Evolutionary conservation across 35 echinoderm and acorn worm species (phyloP), one percentile per base, ranked within the genome.

Genomic region (Diadema setosum): DNA sequence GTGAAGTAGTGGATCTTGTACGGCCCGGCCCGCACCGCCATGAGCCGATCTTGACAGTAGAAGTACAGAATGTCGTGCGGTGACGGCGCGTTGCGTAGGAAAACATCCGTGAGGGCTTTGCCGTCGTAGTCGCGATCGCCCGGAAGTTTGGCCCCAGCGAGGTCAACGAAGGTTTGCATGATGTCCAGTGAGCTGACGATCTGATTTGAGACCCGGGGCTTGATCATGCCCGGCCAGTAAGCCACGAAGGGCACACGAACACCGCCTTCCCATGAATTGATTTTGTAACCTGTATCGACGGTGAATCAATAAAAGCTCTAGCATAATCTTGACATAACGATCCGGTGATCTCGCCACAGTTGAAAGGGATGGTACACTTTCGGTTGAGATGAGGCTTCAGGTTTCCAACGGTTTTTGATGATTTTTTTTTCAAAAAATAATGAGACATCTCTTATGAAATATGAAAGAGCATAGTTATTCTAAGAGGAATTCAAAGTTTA

Each of bases 181-280:
- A 98, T 50, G 70, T 98, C 96, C 88, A 98, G 76, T 15, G 92
- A 86, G 73, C 93, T 94, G 58, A 98, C 81, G 58, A 99, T 42
- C 16, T 88, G 49, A 4, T 46, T 32, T 39, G 83, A 90, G 14
- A 81, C 80, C 30, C 56, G 56, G 27, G 88, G 78, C 24, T 78
- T 64, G 3, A 90, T 46, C 55, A 46, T 65, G 5, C 86, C 92
- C 16, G 96, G 92, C 96, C 96, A 99, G 93, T 93, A 99, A 17
- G 96, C 96, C 18, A 99, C 89, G 7, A 82, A 89, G 46, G 96
- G 96, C 7, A 99, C 90, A 18, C 96, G 89, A 34, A 92, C 48
- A 59, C 91, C 96, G 20, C 96, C 96, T 56, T 99, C 96, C 96
- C 96, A 99, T 3, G 89, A 45, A 6, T 81, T 76, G 16, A 70